Percentiles rank a stretch among this genome's conserved stretches.
phyloP scores from a whole-genome alignment of 1,140 invertebrate species.

The Prorops nasuta region DNA sequence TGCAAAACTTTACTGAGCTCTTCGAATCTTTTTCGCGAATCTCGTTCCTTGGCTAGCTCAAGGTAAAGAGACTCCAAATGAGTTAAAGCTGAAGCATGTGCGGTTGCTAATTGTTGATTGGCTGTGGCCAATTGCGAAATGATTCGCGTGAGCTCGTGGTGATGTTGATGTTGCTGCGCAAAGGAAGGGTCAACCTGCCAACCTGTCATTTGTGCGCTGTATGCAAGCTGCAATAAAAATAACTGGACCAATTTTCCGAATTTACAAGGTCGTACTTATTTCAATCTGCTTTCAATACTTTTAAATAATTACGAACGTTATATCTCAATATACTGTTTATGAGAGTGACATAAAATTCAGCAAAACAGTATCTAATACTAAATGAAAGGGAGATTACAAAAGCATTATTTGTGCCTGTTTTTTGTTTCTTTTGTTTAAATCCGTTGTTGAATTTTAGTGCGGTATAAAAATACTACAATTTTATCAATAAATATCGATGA shows the following conservation, averaged over 20 bases:
- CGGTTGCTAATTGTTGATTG: slow-evolving; percentile 46
- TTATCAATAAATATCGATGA: too few species aligned
- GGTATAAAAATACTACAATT: too few species aligned
- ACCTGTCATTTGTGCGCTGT: slow-evolving; percentile 37
- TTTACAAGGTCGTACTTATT: too few species aligned
- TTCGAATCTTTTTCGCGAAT: slow-evolving; percentile 6
- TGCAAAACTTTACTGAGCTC: neutral
- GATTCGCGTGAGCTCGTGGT: slow-evolving; percentile 33
- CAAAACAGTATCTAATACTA: too few species aligned
- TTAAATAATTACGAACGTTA: neutral
- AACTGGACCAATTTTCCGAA: slow-evolving; percentile 9
- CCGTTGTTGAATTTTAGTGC: neutral
- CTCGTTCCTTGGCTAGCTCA: slow-evolving; percentile 30
- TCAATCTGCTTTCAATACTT: neutral
- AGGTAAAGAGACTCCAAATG: slow-evolving; percentile 43
- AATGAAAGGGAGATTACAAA: too few species aligned
- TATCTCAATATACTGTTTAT: neutral
- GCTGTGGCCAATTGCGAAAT: slow-evolving; percentile 46
- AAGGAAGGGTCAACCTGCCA: slow-evolving; percentile 27
- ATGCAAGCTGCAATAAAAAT: slow-evolving; percentile 36
- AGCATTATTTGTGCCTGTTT: neutral
- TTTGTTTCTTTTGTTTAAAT: neutral
- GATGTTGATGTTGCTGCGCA: slow-evolving; percentile 18
- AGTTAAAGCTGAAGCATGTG: slow-evolving; percentile 39
- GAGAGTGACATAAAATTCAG: too few species aligned